A percentile compares a stretch with the other conserved stretches of the same genome.
phyloP scores from a whole-genome alignment of 2,113 vertebrate species.

The Gymnocephalus cernua region DNA sequence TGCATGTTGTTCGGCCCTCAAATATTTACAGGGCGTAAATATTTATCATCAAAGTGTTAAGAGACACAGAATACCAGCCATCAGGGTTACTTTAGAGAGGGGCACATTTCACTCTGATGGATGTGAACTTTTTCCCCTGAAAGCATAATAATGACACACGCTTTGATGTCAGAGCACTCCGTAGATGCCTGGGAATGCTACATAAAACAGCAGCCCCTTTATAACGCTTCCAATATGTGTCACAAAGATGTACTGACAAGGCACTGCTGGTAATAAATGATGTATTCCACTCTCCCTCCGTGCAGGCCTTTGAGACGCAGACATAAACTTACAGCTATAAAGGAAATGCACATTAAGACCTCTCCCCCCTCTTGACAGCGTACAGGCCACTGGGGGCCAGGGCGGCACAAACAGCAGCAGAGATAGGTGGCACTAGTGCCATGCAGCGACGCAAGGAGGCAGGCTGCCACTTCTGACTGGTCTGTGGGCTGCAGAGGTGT shows the following conservation, averaged over 20 bases:
- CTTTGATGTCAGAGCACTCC: constrained; percentile 65
- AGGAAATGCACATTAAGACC: constrained; percentile 64
- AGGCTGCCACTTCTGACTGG: constrained; percentile 58
- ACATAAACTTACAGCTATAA: constrained; percentile 66
- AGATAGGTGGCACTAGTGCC: constrained; percentile 55
- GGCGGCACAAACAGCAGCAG: constrained; percentile 39
- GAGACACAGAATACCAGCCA: constrained; percentile 49
- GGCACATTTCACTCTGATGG: constrained; percentile 64
- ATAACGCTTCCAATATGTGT: constrained; percentile 64
- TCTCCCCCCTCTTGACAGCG: constrained; percentile 37
- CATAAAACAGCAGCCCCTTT: constrained; percentile 72
- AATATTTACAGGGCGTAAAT: constrained; percentile 75
- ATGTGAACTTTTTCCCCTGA: constrained; percentile 62
- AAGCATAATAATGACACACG: constrained; percentile 69
- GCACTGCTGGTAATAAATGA: constrained; percentile 59
- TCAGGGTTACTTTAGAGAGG: constrained; percentile 54
- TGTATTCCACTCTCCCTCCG: constrained; percentile 46
- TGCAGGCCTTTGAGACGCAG: constrained; percentile 43
- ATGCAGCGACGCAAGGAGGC: constrained; percentile 55
- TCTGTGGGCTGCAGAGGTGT: constrained; percentile 54
- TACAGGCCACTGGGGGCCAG: constrained; percentile 34
- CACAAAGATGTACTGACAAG: constrained; percentile 61
- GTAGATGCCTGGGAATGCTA: constrained; percentile 53
- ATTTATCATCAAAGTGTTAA: constrained; percentile 74
- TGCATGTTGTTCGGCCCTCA: constrained; percentile 58